Percentiles rank a stretch among this genome's conserved stretches.
Conservation (phyloP, 2,888 invertebrate genomes). For the Apamea monoglypha region DNA sequence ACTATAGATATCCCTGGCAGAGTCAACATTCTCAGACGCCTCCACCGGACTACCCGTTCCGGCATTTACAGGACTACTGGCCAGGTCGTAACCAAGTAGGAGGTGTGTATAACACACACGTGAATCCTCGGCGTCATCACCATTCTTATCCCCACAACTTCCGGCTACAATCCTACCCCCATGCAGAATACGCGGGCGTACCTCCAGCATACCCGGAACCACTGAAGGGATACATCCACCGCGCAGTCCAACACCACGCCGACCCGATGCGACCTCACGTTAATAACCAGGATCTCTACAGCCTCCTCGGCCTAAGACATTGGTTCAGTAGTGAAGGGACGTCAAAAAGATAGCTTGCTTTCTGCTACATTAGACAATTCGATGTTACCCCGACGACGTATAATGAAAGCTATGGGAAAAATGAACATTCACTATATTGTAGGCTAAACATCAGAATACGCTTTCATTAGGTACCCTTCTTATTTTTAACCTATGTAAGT, state of each 20-base stretch:
- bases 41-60: conserved; percentile 86
- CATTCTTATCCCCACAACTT: conserved; percentile 85
- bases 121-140: conserved; percentile 86
- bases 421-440: conserved; percentile 64
- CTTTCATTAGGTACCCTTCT: conserved; percentile 40
- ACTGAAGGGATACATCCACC: conserved; percentile 79
- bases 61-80: conserved; percentile 88
- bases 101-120: conserved; percentile 84
- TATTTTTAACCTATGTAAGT: conserved; percentile 14
- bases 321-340: conserved; percentile 88
- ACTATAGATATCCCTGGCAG: conserved; percentile 85
- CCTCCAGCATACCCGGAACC: conserved; percentile 78
- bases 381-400: conserved; percentile 90
- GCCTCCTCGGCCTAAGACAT: conserved; percentile 86
- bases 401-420: conserved; percentile 88
- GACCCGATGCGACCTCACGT: conserved; percentile 77
- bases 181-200: conserved; percentile 72
- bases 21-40: conserved; percentile 82
- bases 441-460: conserved; percentile 53
- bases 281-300: conserved; percentile 85
- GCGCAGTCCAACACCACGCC: conserved; percentile 76
- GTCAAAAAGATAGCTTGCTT: conserved; percentile 86
- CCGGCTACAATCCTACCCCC: conserved; percentile 79
- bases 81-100: conserved; percentile 82
- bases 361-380: conserved; percentile 80